A percentile compares a stretch with the other conserved stretches of the same genome.
Evolutionary conservation across 2,113 vertebrate species (phyloP).

Genomic region (Lipotes vexillifer): DNA sequence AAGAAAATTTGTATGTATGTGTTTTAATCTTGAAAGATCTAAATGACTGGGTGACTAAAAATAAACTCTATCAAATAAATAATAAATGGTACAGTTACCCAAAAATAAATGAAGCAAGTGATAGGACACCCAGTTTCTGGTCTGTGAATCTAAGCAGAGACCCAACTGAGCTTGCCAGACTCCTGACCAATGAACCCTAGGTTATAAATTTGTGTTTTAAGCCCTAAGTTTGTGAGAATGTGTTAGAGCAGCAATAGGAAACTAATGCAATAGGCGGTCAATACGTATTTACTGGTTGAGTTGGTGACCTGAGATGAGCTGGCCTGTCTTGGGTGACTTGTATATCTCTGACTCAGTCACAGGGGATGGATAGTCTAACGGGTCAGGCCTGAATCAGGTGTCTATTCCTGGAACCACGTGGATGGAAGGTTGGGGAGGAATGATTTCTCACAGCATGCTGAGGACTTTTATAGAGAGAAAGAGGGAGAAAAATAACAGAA

Average conservation of each 20-base stretch:
- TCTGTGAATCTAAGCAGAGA: not conserved
- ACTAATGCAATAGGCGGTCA: not conserved
- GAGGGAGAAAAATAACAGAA: no score
- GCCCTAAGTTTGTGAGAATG: no score
- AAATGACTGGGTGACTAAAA: not conserved
- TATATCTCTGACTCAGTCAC: not conserved
- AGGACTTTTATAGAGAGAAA: not conserved
- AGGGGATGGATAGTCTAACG: not conserved
- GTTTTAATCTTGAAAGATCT: not conserved
- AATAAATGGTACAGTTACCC: not conserved
- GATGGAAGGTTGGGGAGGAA: not conserved
- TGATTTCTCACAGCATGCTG: not conserved
- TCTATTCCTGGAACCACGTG: not conserved
- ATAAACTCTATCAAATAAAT: not conserved
- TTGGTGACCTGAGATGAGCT: not conserved
- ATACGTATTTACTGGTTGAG: no score
- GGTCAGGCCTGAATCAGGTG: not conserved
- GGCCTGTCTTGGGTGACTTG: not conserved
- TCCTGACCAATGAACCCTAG: not conserved
- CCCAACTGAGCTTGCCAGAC: not conserved
- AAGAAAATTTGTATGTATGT: not conserved
- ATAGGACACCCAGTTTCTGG: not conserved
- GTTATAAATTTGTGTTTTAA: not conserved
- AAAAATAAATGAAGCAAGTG: not conserved
- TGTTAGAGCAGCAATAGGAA: not conserved